phyloP scores from a whole-genome alignment of 1,140 invertebrate species.

The Trichogramma pretiosum region DNA sequence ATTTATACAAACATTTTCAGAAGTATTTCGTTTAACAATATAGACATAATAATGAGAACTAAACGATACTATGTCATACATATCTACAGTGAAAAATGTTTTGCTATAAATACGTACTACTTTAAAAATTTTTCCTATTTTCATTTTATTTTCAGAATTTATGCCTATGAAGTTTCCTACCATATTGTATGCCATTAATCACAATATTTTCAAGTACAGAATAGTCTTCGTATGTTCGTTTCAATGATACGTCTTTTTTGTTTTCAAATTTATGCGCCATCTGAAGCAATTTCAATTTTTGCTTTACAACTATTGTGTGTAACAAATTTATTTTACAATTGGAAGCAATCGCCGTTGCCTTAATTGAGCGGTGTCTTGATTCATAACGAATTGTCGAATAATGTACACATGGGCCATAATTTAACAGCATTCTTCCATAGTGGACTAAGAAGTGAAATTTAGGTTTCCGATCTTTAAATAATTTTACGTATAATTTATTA shows the following conservation, averaged over 20 bases:
- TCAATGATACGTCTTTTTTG: conserved; percentile 8
- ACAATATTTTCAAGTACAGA: too few relatives aligned
- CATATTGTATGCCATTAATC: too few relatives aligned
- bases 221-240: too few relatives aligned
- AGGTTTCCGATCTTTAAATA: conserved; percentile 16
- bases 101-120: too few relatives aligned
- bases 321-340: conserved; percentile 18
- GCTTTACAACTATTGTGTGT: conserved; percentile 15
- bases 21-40: too few relatives aligned
- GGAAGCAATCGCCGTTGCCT: conserved; percentile 10
- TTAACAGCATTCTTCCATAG: conserved; percentile 1
- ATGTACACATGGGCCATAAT: conserved; percentile 17
- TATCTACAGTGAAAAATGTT: too few relatives aligned
- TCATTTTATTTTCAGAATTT: too few relatives aligned
- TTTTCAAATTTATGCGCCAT: conserved; percentile 11
- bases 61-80: too few relatives aligned
- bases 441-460: conserved; percentile 20
- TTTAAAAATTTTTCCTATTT: too few relatives aligned
- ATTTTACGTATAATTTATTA: conserved; percentile 12
- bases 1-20: too few relatives aligned
- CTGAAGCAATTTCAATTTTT: conserved; percentile 16
- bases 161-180: too few relatives aligned
- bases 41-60: too few relatives aligned
- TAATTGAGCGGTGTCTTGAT: conserved; percentile 18
- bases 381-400: conserved; percentile 20